phyloP scores from a whole-genome alignment of 2,888 invertebrate species.

The Spicauda simplicius region DNA sequence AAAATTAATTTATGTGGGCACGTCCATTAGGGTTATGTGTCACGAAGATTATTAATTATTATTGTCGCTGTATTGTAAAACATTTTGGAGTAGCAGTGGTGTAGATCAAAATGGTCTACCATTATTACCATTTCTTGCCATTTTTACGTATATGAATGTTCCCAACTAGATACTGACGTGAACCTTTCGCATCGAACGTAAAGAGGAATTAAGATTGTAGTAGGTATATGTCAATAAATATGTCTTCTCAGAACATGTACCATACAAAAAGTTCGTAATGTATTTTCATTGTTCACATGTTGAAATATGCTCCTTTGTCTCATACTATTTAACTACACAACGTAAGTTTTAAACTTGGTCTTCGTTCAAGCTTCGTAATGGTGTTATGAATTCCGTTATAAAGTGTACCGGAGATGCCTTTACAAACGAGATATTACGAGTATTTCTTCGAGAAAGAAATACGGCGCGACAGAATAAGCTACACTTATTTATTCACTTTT shows the following conservation, averaged over 20 bases:
- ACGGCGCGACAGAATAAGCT: not conserved
- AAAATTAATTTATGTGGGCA: no score
- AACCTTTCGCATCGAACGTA: no score
- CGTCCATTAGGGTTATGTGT: no score
- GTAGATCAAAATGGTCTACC: no score
- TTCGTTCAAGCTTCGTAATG: constrained; percentile 10
- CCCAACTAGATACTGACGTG: no score
- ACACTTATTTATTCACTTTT: constrained; percentile 7
- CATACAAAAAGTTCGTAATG: not conserved
- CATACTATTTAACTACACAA: constrained; percentile 8
- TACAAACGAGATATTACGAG: constrained; percentile 16
- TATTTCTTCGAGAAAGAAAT: constrained; percentile 10
- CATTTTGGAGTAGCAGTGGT: no score
- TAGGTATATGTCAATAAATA: not conserved
- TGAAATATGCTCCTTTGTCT: constrained; percentile 5
- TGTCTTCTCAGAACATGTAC: not conserved
- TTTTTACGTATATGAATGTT: no score
- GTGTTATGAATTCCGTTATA: constrained; percentile 17
- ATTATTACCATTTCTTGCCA: no score
- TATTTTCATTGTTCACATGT: not conserved
- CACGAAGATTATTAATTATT: no score
- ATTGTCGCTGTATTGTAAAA: no score
- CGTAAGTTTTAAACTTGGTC: constrained; percentile 9
- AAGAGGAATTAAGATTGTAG: no score
- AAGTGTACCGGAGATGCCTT: constrained; percentile 13